Evolutionary conservation across 2,113 vertebrate genomes (phyloP).

Genomic region (Chaetura pelagica): DNA sequence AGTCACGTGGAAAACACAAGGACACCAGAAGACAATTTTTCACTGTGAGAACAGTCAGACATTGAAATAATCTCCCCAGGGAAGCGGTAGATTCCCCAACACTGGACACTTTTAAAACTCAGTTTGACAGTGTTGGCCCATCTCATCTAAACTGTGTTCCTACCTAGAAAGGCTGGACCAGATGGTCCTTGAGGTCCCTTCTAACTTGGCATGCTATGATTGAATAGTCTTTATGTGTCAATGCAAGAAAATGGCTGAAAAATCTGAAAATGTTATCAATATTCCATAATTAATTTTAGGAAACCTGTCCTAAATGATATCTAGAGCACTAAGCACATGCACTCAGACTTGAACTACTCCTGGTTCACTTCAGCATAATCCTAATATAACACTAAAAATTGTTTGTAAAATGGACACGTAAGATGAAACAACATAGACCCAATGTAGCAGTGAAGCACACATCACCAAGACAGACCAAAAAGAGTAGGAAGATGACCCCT

Average conservation of each 20-base stretch:
- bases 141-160: too few relatives aligned
- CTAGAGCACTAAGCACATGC: neutral
- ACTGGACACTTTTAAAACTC: too few relatives aligned
- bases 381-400: neutral
- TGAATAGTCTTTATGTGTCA: neutral
- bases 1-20: too few relatives aligned
- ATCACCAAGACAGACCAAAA: neutral
- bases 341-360: neutral
- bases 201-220: too few relatives aligned
- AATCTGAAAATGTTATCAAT: neutral
- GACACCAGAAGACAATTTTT: too few relatives aligned
- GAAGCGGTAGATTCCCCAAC: too few relatives aligned
- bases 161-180: too few relatives aligned
- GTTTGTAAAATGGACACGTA: neutral
- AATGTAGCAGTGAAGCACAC: rapidly evolving
- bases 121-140: too few relatives aligned
- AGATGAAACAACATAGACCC: neutral
- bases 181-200: too few relatives aligned
- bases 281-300: neutral
- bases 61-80: too few relatives aligned
- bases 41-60: too few relatives aligned
- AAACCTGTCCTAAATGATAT: neutral
- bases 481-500: neutral
- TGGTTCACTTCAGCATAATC: neutral
- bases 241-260: neutral